A percentile compares a stretch with the other conserved stretches of the same genome.
These are phyloP conservation scores for Polypedilum pembai DNA, from an alignment of 1,140 invertebrate species.

Conservation along the genomic window DNA sequence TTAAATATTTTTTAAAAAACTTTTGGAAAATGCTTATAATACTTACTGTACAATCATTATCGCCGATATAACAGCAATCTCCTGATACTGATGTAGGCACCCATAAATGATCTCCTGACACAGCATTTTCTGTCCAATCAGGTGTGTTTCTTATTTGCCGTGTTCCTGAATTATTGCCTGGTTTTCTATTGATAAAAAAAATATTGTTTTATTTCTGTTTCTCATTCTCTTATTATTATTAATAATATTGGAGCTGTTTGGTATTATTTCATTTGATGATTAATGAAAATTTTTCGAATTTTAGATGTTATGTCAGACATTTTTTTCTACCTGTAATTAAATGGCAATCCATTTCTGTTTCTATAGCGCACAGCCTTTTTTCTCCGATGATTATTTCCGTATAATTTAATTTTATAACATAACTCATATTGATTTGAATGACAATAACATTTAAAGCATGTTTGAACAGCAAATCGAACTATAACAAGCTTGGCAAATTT, in stretches of 20 bases:
- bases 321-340: not conserved
- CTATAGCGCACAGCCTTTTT: not conserved
- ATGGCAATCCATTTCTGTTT: slow-evolving; percentile 4
- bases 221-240: no score
- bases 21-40: slow-evolving; percentile 27
- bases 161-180: slow-evolving; percentile 43
- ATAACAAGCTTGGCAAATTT: slow-evolving; percentile 11
- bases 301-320: not conserved
- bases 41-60: slow-evolving; percentile 80
- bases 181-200: slow-evolving; percentile 47
- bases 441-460: not conserved
- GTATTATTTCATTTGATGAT: no score
- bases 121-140: slow-evolving; percentile 69
- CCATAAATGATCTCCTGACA: slow-evolving; percentile 84
- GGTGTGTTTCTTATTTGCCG: slow-evolving; percentile 66
- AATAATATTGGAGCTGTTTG: no score
- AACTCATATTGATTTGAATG: not conserved
- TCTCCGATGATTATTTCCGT: not conserved
- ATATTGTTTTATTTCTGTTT: slow-evolving; percentile 14
- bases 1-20: no score
- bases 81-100: slow-evolving; percentile 77
- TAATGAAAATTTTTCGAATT: no score
- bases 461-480: not conserved
- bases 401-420: not conserved
- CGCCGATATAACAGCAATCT: slow-evolving; percentile 86